Base-by-base conservation (phyloP, 2,113 vertebrate genomes). In the Thunnus maccoyii region DNA sequence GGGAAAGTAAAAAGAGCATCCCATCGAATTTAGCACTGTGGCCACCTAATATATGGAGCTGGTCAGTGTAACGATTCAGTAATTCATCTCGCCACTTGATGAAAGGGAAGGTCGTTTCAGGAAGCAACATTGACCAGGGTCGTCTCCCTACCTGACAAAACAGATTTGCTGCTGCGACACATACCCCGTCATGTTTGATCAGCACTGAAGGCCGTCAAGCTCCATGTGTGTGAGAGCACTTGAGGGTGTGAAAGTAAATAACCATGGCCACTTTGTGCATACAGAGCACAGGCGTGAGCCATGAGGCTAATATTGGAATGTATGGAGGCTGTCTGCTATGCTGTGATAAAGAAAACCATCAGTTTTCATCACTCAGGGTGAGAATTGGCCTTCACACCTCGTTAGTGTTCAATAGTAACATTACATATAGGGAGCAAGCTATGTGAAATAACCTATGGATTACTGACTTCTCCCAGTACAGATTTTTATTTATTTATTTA, bases 51-150 rank as follows among this genome's bases (percentile, higher is more conserved):
- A 16, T 55, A 77, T 78, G 67, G 65, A 73, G 69, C 50, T 30
- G 54, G 75, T 69, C 63, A 62, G 36, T 71, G 63, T 73, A 72
- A 63, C 68, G 55, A 87, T 73, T 68, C 41, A 25, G 41, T 87
- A 86, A 89, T 91, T 86, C 71, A 89, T 86, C 55, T 64, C 22
- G 55, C 36, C 64, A 63, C 70, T 58, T 54, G 48, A 82, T 78
- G 64, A 88, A 80, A 70, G 50, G 54, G 71, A 72, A 64, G 60
- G 55, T 84, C 80, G 47, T 72, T 86, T 75, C 32, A 58, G 56
- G 73, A 82, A 73, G 70, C 46, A 47, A 74, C 56, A 52, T 13
- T 4, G 67, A 55, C 32, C 30, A 32, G 65, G 74, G 56, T 88
- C 72, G 13, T 50, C 30, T 46, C 15, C 27, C 36, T 63, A 12